Conservation (phyloP, 1,140 invertebrate species). For the Leucophenga varia region DNA sequence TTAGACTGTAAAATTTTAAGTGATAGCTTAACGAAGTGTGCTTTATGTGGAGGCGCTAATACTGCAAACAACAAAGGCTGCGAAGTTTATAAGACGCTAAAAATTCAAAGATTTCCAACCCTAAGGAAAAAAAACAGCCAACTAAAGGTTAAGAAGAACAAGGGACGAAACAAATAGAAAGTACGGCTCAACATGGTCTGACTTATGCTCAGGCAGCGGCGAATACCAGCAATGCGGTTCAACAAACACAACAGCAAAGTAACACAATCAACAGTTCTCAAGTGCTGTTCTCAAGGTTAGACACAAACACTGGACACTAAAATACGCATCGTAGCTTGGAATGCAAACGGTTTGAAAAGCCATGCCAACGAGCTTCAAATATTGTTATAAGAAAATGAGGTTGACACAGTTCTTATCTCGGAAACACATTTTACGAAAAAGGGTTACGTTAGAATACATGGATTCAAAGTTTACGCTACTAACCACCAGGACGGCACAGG, state of each 20-base stretch:
- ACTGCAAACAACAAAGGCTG: background rate
- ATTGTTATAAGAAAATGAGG: background rate
- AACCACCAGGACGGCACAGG: background rate
- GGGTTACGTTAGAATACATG: background rate
- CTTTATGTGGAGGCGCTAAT: background rate
- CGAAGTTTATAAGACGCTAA: background rate
- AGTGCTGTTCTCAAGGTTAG: background rate
- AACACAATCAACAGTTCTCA: background rate
- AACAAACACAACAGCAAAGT: background rate
- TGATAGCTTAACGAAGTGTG: too few relatives aligned
- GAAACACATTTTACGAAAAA: constrained; percentile 1
- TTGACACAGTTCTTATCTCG: background rate
- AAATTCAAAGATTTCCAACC: background rate
- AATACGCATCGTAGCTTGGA: background rate
- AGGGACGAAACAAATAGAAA: background rate
- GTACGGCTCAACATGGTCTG: background rate
- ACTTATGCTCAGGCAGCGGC: background rate
- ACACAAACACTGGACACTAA: background rate
- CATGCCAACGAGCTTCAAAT: background rate
- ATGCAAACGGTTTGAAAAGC: background rate
- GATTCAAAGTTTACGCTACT: background rate
- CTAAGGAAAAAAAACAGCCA: background rate
- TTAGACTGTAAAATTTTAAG: too few relatives aligned
- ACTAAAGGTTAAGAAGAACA: too few relatives aligned
- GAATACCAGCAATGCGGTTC: too few relatives aligned